phyloP scores from a whole-genome alignment of 2,888 invertebrate genomes.

The Brachypalpus laphriformis region DNA sequence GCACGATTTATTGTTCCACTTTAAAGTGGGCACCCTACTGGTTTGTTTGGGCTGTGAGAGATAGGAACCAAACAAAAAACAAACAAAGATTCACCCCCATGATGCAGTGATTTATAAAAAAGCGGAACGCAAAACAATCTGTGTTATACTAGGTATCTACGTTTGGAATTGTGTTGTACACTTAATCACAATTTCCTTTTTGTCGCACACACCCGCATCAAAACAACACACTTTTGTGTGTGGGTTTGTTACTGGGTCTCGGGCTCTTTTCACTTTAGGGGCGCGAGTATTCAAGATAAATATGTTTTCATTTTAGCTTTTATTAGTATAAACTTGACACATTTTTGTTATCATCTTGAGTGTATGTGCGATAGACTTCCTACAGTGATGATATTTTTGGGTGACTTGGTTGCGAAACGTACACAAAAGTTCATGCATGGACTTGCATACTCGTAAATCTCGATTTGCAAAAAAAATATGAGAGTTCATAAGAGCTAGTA shows the following conservation, averaged over 20 bases:
- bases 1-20: slow-evolving; percentile 21
- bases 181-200: slow-evolving; percentile 45
- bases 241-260: neutral
- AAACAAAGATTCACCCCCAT: slow-evolving; percentile 37
- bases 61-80: neutral
- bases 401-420: neutral
- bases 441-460: too few relatives aligned
- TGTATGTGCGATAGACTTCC: neutral
- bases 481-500: too few relatives aligned
- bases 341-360: slow-evolving; percentile 18
- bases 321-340: slow-evolving; percentile 64
- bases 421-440: neutral
- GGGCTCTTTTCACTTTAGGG: neutral
- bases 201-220: slow-evolving; percentile 14
- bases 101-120: slow-evolving; percentile 29
- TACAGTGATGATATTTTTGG: neutral
- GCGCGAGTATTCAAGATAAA: slow-evolving; percentile 12
- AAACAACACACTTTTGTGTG: slow-evolving; percentile 18
- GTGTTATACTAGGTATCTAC: neutral
- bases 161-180: slow-evolving; percentile 20
- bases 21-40: slow-evolving; percentile 33
- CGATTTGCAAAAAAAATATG: too few relatives aligned
- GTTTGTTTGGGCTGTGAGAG: neutral
- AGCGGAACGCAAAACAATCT: slow-evolving; percentile 65
- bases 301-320: slow-evolving; percentile 14